A percentile compares a stretch with the other conserved stretches of the same genome.
Evolutionary conservation across 2,888 invertebrate genomes (phyloP).

Genomic region (Apomyelois bistriatella): DNA sequence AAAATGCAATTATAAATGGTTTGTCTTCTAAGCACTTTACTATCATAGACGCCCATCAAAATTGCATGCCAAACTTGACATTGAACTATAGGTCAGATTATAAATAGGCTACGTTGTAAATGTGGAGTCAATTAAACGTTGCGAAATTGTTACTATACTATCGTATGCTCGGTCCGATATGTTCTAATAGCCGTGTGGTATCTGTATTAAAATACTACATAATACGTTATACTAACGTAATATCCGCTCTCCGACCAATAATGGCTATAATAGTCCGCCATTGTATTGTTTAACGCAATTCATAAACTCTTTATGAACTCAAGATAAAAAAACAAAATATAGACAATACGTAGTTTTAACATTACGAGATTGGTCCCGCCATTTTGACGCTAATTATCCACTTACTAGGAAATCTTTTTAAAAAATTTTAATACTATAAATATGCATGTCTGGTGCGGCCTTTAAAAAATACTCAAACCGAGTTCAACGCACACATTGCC

Average conservation of each 20-base stretch:
- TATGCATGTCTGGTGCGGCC: background rate
- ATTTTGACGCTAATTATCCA: too few relatives aligned
- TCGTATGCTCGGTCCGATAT: background rate
- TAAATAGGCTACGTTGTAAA: slow-evolving; percentile 21
- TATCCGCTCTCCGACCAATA: too few relatives aligned
- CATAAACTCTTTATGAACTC: too few relatives aligned
- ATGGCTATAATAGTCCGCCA: too few relatives aligned
- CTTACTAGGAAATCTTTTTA: too few relatives aligned
- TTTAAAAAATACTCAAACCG: slow-evolving; percentile 8
- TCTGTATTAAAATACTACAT: too few relatives aligned
- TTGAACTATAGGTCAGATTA: slow-evolving; percentile 33
- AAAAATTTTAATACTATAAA: too few relatives aligned
- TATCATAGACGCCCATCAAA: slow-evolving; percentile 5
- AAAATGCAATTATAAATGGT: background rate
- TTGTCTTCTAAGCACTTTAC: background rate
- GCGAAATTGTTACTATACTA: slow-evolving; percentile 16
- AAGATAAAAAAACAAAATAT: too few relatives aligned
- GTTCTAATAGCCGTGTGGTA: background rate
- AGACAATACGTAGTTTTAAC: too few relatives aligned
- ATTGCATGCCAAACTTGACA: slow-evolving; percentile 35
- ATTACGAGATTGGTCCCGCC: too few relatives aligned
- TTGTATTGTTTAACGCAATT: too few relatives aligned
- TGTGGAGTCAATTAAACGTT: slow-evolving; percentile 21
- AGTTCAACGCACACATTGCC: slow-evolving; percentile 37
- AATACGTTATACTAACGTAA: too few relatives aligned